A percentile compares a stretch with the other conserved stretches of the same genome.
phyloP scores from a whole-genome alignment of 2,113 vertebrate species.

The Himantopus leucocephalus region DNA sequence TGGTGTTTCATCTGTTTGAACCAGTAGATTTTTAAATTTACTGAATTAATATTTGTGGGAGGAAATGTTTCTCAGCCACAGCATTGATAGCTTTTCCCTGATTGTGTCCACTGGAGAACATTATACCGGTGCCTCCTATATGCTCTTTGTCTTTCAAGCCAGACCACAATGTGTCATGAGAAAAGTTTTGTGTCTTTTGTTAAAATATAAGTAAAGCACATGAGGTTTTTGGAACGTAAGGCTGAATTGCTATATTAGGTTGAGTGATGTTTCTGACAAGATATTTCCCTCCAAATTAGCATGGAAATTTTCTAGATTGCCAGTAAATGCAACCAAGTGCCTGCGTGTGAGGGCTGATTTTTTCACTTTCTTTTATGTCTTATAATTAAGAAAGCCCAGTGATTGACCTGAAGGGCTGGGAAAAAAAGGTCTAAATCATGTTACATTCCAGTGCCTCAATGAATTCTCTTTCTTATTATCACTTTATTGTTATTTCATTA shows the following conservation, averaged over 20 bases:
- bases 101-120: not conserved
- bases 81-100: not conserved
- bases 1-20: not conserved
- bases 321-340: not conserved
- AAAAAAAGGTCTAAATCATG: not conserved
- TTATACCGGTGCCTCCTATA: not conserved
- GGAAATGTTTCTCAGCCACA: not conserved
- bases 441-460: not conserved
- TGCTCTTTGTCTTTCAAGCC: not conserved
- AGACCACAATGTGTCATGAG: too few species aligned
- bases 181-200: not conserved
- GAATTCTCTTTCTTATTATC: not conserved
- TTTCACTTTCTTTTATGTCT: not conserved
- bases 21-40: not conserved
- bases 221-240: not conserved
- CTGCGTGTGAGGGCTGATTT: not conserved
- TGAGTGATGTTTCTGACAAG: not conserved
- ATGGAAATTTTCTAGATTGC: not conserved
- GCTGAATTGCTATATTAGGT: not conserved
- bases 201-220: not conserved
- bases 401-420: not conserved
- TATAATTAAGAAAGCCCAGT: not conserved
- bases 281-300: not conserved
- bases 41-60: not conserved
- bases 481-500: not conserved